Evolutionary conservation across 2,888 invertebrate species (phyloP).

Genomic region (Drosophila hamatofila): DNA sequence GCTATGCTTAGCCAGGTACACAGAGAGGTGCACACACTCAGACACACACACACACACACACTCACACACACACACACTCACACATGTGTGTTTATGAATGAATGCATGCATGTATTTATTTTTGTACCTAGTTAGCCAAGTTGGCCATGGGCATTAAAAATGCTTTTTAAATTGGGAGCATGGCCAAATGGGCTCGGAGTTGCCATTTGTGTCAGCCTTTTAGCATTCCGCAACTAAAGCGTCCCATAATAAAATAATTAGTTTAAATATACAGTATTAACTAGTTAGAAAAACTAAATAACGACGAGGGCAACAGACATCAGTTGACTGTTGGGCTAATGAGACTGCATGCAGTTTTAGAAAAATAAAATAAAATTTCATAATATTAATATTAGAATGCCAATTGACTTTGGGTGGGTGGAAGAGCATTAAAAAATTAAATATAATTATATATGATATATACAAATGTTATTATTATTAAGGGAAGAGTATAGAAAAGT

Average conservation of each 20-base stretch:
- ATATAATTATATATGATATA: too few relatives aligned
- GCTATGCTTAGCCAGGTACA: conserved; percentile 37
- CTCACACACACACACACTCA: not conserved
- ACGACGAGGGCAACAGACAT: not conserved
- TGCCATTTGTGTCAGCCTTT: conserved; percentile 1
- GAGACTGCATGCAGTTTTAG: too few relatives aligned
- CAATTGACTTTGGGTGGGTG: too few relatives aligned
- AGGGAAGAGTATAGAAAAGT: too few relatives aligned
- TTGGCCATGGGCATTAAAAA: conserved; percentile 40
- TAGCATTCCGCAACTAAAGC: conserved; percentile 5
- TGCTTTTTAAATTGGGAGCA: conserved; percentile 36
- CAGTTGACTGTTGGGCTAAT: not conserved
- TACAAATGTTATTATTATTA: too few relatives aligned
- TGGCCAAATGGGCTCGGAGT: conserved; percentile 3
- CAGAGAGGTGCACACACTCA: not conserved
- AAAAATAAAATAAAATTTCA: not conserved
- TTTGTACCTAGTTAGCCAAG: conserved; percentile 31
- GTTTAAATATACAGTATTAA: conserved; percentile 7
- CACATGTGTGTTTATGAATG: conserved; percentile 9
- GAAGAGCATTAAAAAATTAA: too few relatives aligned
- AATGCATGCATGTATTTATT: conserved; percentile 31
- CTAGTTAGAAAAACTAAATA: not conserved
- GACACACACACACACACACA: not conserved
- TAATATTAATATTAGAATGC: too few relatives aligned
- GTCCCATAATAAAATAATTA: conserved; percentile 20